Conservation (phyloP, 2,888 invertebrate genomes). For the Philaethria dido region DNA sequence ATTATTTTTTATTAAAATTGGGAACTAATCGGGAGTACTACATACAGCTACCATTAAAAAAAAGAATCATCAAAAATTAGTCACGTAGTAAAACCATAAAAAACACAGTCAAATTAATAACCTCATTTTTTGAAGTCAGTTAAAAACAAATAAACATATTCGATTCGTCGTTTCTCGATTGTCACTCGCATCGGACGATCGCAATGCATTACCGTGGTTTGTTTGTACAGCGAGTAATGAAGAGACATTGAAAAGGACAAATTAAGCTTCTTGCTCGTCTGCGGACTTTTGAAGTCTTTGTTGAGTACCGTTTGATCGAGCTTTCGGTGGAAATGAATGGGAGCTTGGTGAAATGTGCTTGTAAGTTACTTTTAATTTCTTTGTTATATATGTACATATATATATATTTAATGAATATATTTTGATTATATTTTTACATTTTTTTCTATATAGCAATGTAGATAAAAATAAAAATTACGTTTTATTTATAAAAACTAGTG, state of each 20-base stretch:
- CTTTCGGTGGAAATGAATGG: constrained; percentile 3
- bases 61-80: too few species aligned
- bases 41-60: too few species aligned
- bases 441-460: too few species aligned
- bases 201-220: neutral
- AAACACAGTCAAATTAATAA: too few species aligned
- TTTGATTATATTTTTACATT: too few species aligned
- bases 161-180: constrained; percentile 2
- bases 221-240: constrained; percentile 21
- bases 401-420: too few species aligned
- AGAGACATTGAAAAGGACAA: constrained; percentile 20
- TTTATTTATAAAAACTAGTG: too few species aligned
- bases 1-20: too few species aligned
- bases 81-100: too few species aligned
- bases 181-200: constrained; percentile 14
- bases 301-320: neutral
- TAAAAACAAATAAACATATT: neutral
- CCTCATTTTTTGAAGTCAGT: too few species aligned
- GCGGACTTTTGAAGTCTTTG: constrained; percentile 12
- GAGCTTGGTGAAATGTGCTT: neutral
- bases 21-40: too few species aligned
- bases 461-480: too few species aligned
- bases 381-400: neutral
- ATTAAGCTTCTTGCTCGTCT: constrained; percentile 24
- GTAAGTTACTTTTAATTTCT: neutral